These are phyloP conservation scores for Odocoileus hemionus DNA, from an alignment of 2,113 vertebrate genomes.

Conservation along the genomic window DNA sequence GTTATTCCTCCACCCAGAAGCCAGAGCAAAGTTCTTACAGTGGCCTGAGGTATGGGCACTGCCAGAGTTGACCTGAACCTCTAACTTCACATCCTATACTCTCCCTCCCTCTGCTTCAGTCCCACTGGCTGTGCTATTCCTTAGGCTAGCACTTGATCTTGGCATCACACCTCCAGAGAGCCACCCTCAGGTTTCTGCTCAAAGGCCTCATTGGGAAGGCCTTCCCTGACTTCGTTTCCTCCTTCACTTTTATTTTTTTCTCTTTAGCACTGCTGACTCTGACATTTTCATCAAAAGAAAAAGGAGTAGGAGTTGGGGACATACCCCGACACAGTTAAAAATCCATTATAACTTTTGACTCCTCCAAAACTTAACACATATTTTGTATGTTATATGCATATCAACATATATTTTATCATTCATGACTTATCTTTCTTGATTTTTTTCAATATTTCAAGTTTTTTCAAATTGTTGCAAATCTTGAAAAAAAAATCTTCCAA, in stretches of 20 bases:
- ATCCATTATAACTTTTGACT: background rate
- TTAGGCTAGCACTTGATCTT: background rate
- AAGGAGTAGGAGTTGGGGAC: background rate
- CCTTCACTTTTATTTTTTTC: background rate
- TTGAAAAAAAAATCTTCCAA: background rate
- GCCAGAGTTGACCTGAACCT: background rate
- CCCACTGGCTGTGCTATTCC: background rate
- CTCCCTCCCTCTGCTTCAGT: background rate
- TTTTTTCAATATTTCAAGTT: background rate
- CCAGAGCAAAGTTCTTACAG: background rate
- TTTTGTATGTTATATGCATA: background rate
- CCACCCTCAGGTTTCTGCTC: background rate
- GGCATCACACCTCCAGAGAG: background rate
- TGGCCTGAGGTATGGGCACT: too few relatives aligned
- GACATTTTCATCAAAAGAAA: background rate
- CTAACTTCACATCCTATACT: background rate
- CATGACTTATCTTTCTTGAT: background rate
- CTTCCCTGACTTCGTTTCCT: background rate
- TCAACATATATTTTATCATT: background rate
- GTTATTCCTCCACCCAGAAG: background rate
- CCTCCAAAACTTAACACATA: background rate
- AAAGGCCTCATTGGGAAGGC: background rate
- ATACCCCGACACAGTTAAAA: background rate
- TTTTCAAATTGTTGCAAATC: background rate
- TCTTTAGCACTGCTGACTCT: background rate